Base-by-base conservation (phyloP, 1,140 invertebrate species). In the Sinonovacula constricta region DNA sequence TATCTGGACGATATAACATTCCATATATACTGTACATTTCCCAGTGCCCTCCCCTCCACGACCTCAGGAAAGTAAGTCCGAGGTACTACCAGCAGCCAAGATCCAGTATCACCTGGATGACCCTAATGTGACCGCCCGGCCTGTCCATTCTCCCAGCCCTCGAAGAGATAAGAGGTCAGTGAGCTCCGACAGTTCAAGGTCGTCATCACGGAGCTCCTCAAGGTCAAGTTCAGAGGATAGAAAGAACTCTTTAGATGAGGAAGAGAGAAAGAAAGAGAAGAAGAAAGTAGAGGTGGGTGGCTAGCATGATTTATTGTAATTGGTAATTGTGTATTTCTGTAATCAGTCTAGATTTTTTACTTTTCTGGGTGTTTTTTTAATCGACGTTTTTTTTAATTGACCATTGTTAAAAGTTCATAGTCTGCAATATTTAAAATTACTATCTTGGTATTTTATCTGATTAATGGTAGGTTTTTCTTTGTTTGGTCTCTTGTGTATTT, bases 21-120 rank as follows among this genome's bases (percentile, higher is more conserved):
- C n/a, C n/a, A n/a, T n/a, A n/a, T n/a, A n/a, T n/a, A n/a, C n/a
- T n/a, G n/a, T n/a, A n/a, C n/a, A n/a, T n/a, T n/a, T n/a, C n/a
- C n/a, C n/a, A n/a, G n/a, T n/a, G 31, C 15, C 31, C 26, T 70
- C 68, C 1, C 68, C 68, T 59, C 68, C 54, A 39, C 57, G 39
- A 60, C 53, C 39, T 10, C 7, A 28, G 34, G 68, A 60, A n/a
- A 54, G 5, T 15, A 78, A 78, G 34, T 70, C 75, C 18, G 75
- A 78, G 36, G 66, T 69, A 12, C 66, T 78, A 18, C 75, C 66
- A 34, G 65, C 56, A 24, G 15, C 31, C 4, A 78, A 78, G 59
- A 78, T 78, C 36, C 75, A 78, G 59, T 78, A 78, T 39, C 75
- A 78, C 34, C 66, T 78, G 33, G 75, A 78, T 39, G 75, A 78